Percentiles rank a stretch among this genome's conserved stretches.
Conservation (phyloP, 2,113 vertebrate species). For the Noctilio leporinus region DNA sequence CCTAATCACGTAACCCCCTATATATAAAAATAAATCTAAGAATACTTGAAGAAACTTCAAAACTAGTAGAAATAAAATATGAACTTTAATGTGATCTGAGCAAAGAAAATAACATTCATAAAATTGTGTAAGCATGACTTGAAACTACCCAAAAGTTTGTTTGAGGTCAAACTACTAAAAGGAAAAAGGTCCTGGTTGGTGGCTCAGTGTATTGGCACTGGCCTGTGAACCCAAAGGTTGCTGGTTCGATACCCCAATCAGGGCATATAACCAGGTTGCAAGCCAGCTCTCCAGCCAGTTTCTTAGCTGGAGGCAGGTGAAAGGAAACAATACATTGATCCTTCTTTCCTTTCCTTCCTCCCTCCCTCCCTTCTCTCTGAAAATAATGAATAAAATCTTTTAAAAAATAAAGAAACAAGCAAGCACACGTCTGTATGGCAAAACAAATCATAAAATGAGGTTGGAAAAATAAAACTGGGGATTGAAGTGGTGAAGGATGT, state of each 20-base stretch:
- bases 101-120: background rate
- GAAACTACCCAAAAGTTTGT: background rate
- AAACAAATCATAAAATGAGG: background rate
- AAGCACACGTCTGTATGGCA: background rate
- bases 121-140: background rate
- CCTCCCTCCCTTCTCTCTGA: too few relatives aligned
- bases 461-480: background rate
- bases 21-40: background rate
- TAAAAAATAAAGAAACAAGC: background rate
- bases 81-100: background rate
- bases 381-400: too few relatives aligned
- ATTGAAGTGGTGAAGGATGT: background rate
- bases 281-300: too few relatives aligned
- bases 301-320: too few relatives aligned
- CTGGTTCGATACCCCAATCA: too few relatives aligned
- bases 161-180: background rate
- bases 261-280: too few relatives aligned
- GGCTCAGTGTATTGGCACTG: too few relatives aligned
- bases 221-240: too few relatives aligned
- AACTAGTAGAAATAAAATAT: background rate
- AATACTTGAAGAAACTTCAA: background rate
- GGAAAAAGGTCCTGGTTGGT: too few relatives aligned
- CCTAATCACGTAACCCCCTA: background rate
- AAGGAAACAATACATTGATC: too few relatives aligned
- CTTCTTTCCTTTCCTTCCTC: too few relatives aligned